These are phyloP conservation scores for Coboldia fuscipes DNA, from an alignment of 1,140 invertebrate genomes.

Conservation along the genomic window DNA sequence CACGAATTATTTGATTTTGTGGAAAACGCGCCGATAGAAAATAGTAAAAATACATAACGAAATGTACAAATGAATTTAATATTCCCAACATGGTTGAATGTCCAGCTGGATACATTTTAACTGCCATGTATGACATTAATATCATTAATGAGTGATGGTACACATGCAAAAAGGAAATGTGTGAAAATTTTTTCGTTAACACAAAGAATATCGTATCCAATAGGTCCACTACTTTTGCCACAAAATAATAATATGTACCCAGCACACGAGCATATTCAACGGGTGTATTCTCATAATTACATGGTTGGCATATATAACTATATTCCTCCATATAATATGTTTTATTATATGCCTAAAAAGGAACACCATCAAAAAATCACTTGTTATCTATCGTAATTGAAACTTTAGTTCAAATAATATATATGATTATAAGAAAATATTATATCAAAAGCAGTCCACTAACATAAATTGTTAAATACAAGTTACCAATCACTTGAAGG, in stretches of 20 bases:
- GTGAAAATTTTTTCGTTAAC: slow-evolving; percentile 38
- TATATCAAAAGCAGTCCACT: slow-evolving; percentile 4
- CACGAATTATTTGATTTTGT: slow-evolving; percentile 38
- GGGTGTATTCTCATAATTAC: slow-evolving; percentile 15
- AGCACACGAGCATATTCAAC: background rate
- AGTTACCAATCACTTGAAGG: slow-evolving; percentile 35
- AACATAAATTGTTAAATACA: slow-evolving; percentile 29
- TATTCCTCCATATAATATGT: background rate
- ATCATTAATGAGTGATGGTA: slow-evolving; percentile 44
- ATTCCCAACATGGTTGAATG: slow-evolving; percentile 20
- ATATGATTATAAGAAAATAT: background rate
- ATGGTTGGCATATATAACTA: slow-evolving; percentile 43
- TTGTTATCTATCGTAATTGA: background rate
- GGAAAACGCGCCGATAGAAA: slow-evolving; percentile 28
- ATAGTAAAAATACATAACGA: slow-evolving; percentile 24
- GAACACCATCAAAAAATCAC: too few species aligned
- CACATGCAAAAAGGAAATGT: slow-evolving; percentile 42
- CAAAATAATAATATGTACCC: slow-evolving; percentile 29
- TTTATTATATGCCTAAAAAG: background rate
- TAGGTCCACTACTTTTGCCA: slow-evolving; percentile 35
- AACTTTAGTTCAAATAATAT: background rate
- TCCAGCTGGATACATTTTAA: slow-evolving; percentile 18
- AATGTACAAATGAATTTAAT: slow-evolving; percentile 9
- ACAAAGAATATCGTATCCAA: slow-evolving; percentile 46
- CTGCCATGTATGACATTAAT: slow-evolving; percentile 16